phyloP scores from a whole-genome alignment of 2,888 invertebrate species.

The Limnephilus auricula region DNA sequence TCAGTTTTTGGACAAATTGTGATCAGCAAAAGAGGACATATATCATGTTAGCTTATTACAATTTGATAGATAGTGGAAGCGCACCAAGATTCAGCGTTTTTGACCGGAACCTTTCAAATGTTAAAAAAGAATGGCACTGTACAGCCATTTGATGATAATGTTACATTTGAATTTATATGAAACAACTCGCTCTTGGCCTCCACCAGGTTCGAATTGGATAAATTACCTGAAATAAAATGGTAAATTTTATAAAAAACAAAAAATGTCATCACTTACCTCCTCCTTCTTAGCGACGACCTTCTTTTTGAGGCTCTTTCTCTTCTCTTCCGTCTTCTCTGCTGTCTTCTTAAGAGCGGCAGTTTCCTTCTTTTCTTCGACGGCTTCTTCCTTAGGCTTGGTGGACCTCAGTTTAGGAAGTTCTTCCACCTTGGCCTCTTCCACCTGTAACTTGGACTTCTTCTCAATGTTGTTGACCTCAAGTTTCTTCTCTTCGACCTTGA shows the following conservation, averaged over 20 bases:
- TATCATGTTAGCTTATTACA: too few species aligned
- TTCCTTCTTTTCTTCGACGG: conserved; percentile 74
- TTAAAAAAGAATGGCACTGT: too few species aligned
- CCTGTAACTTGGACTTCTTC: conserved; percentile 69
- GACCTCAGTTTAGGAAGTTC: conserved; percentile 80
- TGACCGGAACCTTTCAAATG: too few species aligned
- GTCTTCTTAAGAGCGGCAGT: conserved; percentile 73
- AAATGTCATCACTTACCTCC: conserved; percentile 72
- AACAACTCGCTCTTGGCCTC: background rate
- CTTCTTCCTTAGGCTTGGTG: conserved; percentile 76
- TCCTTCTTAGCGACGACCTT: conserved; percentile 76
- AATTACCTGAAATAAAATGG: background rate
- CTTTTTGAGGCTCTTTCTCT: conserved; percentile 75
- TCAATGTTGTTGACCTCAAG: conserved; percentile 71
- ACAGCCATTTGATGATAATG: too few species aligned
- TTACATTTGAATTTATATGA: too few species aligned
- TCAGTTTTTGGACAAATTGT: too few species aligned
- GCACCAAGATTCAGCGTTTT: too few species aligned
- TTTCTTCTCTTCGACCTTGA: conserved; percentile 70
- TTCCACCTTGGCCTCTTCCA: conserved; percentile 79
- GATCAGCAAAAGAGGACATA: too few species aligned
- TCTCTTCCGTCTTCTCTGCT: conserved; percentile 72
- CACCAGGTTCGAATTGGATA: background rate
- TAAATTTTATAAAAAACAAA: conserved; percentile 44
- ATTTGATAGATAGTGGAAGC: too few species aligned